phyloP scores from a whole-genome alignment of 1,140 invertebrate genomes.

The Danaus melanippus region DNA sequence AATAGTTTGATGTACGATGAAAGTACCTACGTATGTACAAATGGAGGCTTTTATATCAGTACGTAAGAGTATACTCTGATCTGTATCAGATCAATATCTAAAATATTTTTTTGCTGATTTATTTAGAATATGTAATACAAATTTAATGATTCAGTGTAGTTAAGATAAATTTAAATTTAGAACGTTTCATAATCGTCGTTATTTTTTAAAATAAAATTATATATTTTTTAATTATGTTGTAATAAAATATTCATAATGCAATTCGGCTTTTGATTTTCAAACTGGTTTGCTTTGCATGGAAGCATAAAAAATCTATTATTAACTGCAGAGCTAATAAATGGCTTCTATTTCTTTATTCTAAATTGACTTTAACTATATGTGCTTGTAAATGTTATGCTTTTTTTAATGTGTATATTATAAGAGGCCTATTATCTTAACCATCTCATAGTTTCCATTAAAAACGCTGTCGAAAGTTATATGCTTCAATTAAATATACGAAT shows the following conservation, averaged over 20 bases:
- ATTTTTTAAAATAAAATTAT: constrained; percentile 12
- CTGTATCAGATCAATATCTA: constrained; percentile 55
- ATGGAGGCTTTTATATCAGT: constrained; percentile 28
- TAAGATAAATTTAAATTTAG: too few species aligned
- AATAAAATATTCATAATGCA: constrained; percentile 19
- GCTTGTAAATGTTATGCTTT: background rate
- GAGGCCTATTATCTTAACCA: background rate
- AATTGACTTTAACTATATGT: background rate
- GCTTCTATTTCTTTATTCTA: background rate
- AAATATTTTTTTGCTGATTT: constrained; percentile 9
- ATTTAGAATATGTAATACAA: too few species aligned
- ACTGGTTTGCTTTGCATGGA: constrained; percentile 4
- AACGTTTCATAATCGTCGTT: background rate
- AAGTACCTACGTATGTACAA: constrained; percentile 26
- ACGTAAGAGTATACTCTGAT: constrained; percentile 32
- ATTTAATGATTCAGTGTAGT: too few species aligned
- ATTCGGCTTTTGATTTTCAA: constrained; percentile 15
- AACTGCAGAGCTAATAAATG: background rate
- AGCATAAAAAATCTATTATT: constrained; percentile 3
- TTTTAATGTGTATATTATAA: constrained; percentile 2
- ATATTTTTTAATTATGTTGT: constrained; percentile 15
- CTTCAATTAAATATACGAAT: constrained; percentile 4
- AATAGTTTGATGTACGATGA: background rate
- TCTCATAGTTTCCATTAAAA: background rate
- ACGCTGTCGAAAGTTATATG: background rate